phyloP scores from a whole-genome alignment of 2,888 invertebrate species.

The Anticlea derivata region DNA sequence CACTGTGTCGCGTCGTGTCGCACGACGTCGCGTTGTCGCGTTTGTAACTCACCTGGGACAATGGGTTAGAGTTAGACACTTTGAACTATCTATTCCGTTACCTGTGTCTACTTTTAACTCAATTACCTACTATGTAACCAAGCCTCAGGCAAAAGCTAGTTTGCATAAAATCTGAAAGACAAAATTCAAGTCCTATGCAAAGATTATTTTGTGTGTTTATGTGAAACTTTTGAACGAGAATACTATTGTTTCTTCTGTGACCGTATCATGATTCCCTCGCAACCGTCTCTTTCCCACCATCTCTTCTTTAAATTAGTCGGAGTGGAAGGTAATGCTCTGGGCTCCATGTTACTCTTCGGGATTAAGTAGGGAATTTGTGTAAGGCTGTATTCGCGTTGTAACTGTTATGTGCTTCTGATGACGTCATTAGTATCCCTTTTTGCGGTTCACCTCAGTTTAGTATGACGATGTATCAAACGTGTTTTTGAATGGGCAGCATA shows the following conservation, averaged over 20 bases:
- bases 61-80: no score
- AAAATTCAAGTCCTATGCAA: no score
- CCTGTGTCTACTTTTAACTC: no score
- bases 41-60: no score
- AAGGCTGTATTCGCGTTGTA: conserved; percentile 31
- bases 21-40: no score
- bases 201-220: no score
- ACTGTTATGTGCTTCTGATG: conserved; percentile 39
- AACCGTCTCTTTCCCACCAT: conserved; percentile 23
- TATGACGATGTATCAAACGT: conserved; percentile 17
- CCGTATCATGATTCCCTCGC: not conserved
- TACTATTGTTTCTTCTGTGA: not conserved
- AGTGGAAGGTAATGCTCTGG: conserved; percentile 20
- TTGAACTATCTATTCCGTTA: no score
- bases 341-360: conserved; percentile 30
- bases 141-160: no score
- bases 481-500: conserved; percentile 14
- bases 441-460: conserved; percentile 24
- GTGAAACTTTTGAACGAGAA: no score
- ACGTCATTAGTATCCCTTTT: conserved; percentile 31
- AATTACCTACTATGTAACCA: no score
- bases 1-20: no score
- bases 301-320: conserved; percentile 12
- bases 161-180: no score
- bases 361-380: conserved; percentile 39